Conservation (phyloP, 2,113 vertebrate species). For the Elephantulus edwardii region DNA sequence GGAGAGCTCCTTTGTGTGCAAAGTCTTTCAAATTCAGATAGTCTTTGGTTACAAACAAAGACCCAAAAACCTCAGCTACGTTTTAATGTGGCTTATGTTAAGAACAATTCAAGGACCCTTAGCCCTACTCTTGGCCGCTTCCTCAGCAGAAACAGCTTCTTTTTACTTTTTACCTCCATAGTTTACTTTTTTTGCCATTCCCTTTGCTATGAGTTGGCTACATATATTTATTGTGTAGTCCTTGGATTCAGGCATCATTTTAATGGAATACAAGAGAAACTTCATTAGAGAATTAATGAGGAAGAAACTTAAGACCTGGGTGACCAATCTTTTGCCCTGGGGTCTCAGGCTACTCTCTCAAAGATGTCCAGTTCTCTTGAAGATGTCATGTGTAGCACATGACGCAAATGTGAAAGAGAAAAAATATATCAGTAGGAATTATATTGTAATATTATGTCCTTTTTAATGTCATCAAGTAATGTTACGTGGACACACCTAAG, state of each 20-base stretch:
- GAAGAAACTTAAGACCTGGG: neutral
- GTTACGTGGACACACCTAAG: neutral
- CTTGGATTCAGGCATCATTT: slow-evolving; percentile 25
- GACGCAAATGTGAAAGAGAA: slow-evolving; percentile 32
- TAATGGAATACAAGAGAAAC: neutral
- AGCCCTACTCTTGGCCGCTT: neutral
- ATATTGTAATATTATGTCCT: neutral
- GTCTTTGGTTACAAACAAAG: slow-evolving; percentile 36
- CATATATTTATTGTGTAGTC: neutral
- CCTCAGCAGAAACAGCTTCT: neutral
- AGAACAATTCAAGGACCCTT: neutral
- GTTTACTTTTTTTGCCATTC: neutral
- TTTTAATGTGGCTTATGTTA: slow-evolving; percentile 26
- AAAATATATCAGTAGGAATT: slow-evolving; percentile 33
- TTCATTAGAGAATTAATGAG: slow-evolving; percentile 4
- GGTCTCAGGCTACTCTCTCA: neutral
- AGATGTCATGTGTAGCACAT: neutral
- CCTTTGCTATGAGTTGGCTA: neutral
- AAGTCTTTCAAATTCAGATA: slow-evolving; percentile 54
- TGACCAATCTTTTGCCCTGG: slow-evolving; percentile 6
- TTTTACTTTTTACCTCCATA: slow-evolving; percentile 16
- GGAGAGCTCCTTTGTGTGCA: slow-evolving; percentile 35
- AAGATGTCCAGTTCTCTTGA: neutral
- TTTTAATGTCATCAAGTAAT: slow-evolving; percentile 30
- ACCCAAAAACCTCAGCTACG: neutral